Conservation (phyloP, 2,888 invertebrate genomes). For the Miltochrista miniata region DNA sequence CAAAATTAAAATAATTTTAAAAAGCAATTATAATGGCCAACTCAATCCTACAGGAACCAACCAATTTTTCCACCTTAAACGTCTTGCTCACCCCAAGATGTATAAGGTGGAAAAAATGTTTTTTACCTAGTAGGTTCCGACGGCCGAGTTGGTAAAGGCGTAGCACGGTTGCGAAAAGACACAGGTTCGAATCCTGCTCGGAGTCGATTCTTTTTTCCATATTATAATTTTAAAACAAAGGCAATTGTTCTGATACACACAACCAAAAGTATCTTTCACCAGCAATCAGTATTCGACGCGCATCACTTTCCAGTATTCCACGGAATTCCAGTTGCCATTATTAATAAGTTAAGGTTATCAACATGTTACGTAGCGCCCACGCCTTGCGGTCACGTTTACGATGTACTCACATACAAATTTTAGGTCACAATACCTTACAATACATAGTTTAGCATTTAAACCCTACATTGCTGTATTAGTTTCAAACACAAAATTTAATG, state of each 20-base stretch:
- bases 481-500: not conserved
- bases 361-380: constrained; percentile 35
- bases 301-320: constrained; percentile 21
- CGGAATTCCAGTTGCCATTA: constrained; percentile 16
- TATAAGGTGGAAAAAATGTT: no score
- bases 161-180: no score
- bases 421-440: constrained; percentile 21
- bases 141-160: no score
- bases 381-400: constrained; percentile 40
- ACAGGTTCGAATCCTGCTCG: no score
- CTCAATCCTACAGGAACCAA: no score
- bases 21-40: no score
- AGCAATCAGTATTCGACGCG: constrained; percentile 32
- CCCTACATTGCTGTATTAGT: constrained; percentile 23
- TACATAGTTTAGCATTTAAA: not conserved
- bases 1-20: no score
- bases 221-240: no score
- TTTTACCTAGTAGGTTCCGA: no score
- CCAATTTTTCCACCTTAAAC: no score
- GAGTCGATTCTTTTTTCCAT: no score
- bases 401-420: constrained; percentile 16
- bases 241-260: not conserved
- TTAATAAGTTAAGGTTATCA: constrained; percentile 30
- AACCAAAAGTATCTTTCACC: constrained; percentile 2
- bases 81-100: no score